A percentile compares a stretch with the other conserved stretches of the same genome.
These are phyloP conservation scores for Lysandra coridon DNA, from an alignment of 2,888 invertebrate species.

Conservation along the genomic window DNA sequence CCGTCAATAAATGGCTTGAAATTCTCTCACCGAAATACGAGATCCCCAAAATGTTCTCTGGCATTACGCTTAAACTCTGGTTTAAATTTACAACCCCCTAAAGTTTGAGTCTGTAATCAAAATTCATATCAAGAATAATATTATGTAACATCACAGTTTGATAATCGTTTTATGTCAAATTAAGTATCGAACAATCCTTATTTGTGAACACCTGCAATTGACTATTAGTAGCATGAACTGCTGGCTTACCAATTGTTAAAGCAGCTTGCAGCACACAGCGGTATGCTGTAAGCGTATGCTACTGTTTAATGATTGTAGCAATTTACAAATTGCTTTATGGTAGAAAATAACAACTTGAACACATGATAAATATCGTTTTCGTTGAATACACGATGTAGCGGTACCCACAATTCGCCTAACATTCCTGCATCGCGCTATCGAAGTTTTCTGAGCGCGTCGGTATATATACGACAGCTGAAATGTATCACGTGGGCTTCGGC, in stretches of 20 bases:
- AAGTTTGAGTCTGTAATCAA: not conserved
- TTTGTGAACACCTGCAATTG: not conserved
- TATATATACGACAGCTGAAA: no score
- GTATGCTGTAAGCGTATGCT: not conserved
- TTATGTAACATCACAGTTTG: not conserved
- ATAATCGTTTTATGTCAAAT: not conserved
- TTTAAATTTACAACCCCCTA: slow-evolving; percentile 19
- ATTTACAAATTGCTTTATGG: slow-evolving; percentile 26
- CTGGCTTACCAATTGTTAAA: slow-evolving; percentile 4
- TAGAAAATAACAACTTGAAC: slow-evolving; percentile 28
- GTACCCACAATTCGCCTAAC: no score
- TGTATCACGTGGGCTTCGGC: no score
- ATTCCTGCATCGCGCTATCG: no score
- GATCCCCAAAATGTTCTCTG: slow-evolving; percentile 41
- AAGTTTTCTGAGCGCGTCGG: no score
- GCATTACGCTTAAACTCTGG: slow-evolving; percentile 39
- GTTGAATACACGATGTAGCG: no score
- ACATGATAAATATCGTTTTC: not conserved
- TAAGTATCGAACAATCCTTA: not conserved
- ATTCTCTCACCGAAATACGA: slow-evolving; percentile 47
- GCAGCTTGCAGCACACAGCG: not conserved
- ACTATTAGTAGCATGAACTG: not conserved
- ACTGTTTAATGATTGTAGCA: slow-evolving; percentile 10
- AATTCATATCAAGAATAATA: not conserved
- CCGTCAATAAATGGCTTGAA: slow-evolving; percentile 64